Evolutionary conservation across 2,113 vertebrate genomes (phyloP).

Genomic region (Beaufortia kweichowensis): DNA sequence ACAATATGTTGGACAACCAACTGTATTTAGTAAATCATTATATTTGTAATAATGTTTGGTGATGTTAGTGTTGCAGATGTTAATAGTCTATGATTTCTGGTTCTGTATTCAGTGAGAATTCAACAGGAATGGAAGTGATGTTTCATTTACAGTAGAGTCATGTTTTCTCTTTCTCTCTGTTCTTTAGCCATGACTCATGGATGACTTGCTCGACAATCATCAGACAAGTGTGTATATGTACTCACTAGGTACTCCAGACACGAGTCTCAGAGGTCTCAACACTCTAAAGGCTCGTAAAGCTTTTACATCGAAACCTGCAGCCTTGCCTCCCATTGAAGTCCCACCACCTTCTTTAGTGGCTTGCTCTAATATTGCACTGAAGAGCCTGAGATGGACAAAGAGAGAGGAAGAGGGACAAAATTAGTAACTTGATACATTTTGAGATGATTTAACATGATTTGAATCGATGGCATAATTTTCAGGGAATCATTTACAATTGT

Average conservation of each 20-base stretch:
- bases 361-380: slow-evolving; percentile 99
- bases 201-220: slow-evolving; percentile 7
- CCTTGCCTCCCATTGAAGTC: slow-evolving; percentile 94
- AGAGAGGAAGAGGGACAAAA: not conserved
- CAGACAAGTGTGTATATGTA: slow-evolving; percentile 55
- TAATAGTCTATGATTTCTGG: not conserved
- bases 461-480: too few species aligned
- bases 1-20: too few species aligned
- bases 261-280: slow-evolving; percentile 90
- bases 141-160: slow-evolving; percentile 4
- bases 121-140: not conserved
- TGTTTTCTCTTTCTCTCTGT: not conserved
- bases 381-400: slow-evolving; percentile 81
- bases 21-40: too few species aligned
- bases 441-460: too few species aligned
- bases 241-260: slow-evolving; percentile 99
- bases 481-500: too few species aligned
- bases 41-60: too few species aligned
- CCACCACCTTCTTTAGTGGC: slow-evolving; percentile 94
- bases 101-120: not conserved
- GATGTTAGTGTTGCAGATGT: too few species aligned
- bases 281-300: slow-evolving; percentile 96
- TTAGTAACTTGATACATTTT: too few species aligned
- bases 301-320: slow-evolving; percentile 96
- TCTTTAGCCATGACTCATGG: slow-evolving; percentile 11